Evolutionary conservation across 1,140 invertebrate species (phyloP), one percentile per base, ranked within the genome.

Genomic region (Zaprionus ornatus): DNA sequence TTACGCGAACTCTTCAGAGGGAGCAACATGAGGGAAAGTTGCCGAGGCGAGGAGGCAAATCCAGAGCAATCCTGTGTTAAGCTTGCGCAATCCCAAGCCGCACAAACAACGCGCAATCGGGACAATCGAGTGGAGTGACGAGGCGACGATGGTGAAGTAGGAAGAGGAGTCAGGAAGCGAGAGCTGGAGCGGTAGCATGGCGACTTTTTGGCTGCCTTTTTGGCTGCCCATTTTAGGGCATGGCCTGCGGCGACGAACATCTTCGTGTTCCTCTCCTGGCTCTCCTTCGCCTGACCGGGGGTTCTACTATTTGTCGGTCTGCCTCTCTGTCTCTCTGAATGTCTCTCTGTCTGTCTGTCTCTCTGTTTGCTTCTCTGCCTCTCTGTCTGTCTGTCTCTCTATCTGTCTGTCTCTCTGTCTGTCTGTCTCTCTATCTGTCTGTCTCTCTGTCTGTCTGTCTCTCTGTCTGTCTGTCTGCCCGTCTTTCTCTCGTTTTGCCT

Each of bases 11-110:
- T 35, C 21, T 48, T 25, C 48, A 50, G 65, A 50, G 29, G 10
- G 25, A 9, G 15, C 13, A 29, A 29, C 7, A 9, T 32, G 23
- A 13, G n/a, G 29, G 48, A 17, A 37, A 15, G 64, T 56, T 54
- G 74, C 70, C 72, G 77, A 69, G 50, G 80, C 77, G 48, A 23
- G 19, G n/a, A 19, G 37, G 48, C 3, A 64, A 72, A 84, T 62
- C 72, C 81, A 61, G 29, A 69, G 69, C 78, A 86, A 84, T 81
- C 82, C 82, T 50, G 52, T 74, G 78, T 57, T 84, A 85, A 84
- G 82, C 81, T 71, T 15, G 35, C 67, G 63, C 64, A 77, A 74
- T 83, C 73, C 70, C 17, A 59, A 65, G 56, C 59, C 23, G 48
- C 40, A 57, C 59, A 74, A 69, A 45, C 71, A 69, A 50, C 48